A percentile compares a stretch with the other conserved stretches of the same genome.
Conservation (phyloP, 30 jellyfish, hydroid and myxozoan species). For the Hydractinia echinata region DNA sequence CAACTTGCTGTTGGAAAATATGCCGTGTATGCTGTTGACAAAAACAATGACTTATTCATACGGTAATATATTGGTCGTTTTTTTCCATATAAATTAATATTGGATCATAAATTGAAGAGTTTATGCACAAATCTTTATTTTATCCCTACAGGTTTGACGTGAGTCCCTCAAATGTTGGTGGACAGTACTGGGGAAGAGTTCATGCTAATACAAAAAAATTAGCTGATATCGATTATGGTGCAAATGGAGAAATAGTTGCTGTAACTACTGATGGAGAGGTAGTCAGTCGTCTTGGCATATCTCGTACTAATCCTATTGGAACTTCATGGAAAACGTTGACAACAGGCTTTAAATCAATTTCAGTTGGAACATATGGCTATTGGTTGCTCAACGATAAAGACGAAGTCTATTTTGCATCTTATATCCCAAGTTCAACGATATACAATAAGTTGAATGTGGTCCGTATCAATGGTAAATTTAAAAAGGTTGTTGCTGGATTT, state of each 20-base stretch:
- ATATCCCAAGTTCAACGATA: constrained; percentile 28
- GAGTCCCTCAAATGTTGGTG: not conserved
- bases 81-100: too few relatives aligned
- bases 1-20: constrained; percentile 18
- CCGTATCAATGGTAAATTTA: constrained; percentile 50
- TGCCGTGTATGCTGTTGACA: constrained; percentile 36
- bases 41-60: not conserved
- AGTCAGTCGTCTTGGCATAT: constrained; percentile 26
- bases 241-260: constrained; percentile 22
- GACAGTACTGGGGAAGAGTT: constrained; percentile 36
- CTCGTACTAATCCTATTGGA: constrained; percentile 32
- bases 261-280: constrained; percentile 14
- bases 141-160: not conserved
- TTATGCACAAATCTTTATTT: not conserved
- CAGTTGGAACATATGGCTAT: constrained; percentile 76
- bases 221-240: constrained; percentile 26
- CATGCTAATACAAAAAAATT: not conserved
- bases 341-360: constrained; percentile 41
- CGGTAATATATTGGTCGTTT: not conserved
- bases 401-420: constrained; percentile 55
- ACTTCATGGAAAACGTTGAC: constrained; percentile 40
- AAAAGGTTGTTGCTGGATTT: constrained; percentile 68
- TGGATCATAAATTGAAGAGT: not conserved
- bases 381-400: constrained; percentile 54
- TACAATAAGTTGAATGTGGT: constrained; percentile 31